A percentile compares a stretch with the other conserved stretches of the same genome.
phyloP scores from a whole-genome alignment of 2,113 vertebrate genomes.

The Naja naja region DNA sequence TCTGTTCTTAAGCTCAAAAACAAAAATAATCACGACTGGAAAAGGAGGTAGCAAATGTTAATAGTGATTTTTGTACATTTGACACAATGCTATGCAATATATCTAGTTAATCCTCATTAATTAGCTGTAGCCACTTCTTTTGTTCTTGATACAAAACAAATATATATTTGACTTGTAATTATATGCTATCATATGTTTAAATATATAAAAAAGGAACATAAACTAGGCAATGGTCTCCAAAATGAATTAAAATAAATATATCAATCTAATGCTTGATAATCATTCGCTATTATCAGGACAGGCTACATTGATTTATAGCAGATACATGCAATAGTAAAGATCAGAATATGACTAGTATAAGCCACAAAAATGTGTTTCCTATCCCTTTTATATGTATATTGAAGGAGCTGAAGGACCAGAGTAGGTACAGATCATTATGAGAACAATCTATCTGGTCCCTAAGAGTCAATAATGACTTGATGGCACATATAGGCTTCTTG shows the following conservation, averaged over 20 bases:
- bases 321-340: neutral
- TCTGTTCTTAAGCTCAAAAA: neutral
- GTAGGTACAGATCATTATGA: neutral
- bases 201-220: neutral
- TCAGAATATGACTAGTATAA: constrained; percentile 5
- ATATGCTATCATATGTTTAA: neutral
- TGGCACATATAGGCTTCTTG: neutral
- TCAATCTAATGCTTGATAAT: neutral
- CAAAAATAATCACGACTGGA: neutral
- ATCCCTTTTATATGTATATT: neutral
- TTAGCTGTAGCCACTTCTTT: neutral
- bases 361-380: neutral
- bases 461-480: neutral
- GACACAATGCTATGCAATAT: neutral
- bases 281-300: neutral
- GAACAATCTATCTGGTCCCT: neutral
- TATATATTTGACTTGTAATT: neutral
- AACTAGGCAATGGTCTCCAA: neutral
- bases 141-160: neutral
- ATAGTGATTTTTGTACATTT: neutral
- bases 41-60: neutral
- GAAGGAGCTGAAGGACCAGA: neutral
- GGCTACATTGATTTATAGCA: constrained; percentile 12
- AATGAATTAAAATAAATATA: neutral
- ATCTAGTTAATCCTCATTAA: neutral